These are phyloP conservation scores for Itoplectis maculator DNA, from an alignment of 2,888 invertebrate species.

Conservation along the genomic window DNA sequence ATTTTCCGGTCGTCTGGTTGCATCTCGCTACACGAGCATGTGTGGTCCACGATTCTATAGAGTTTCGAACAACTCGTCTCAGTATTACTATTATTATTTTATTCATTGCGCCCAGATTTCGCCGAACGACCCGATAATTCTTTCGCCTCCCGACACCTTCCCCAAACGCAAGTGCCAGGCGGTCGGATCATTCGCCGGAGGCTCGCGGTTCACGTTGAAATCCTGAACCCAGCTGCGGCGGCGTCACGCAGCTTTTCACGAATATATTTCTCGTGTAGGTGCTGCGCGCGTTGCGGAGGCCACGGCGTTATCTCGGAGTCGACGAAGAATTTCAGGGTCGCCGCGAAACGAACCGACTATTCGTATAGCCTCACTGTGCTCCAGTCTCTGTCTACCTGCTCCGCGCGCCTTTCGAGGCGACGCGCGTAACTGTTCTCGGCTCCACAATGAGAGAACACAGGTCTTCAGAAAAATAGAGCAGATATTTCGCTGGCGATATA, in stretches of 20 bases:
- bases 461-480: constrained; percentile 60
- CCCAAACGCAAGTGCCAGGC: constrained; percentile 11
- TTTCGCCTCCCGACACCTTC: constrained; percentile 15
- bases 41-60: too few relatives aligned
- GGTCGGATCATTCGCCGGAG: constrained; percentile 12
- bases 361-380: too few relatives aligned
- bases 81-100: too few relatives aligned
- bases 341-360: constrained; percentile 24
- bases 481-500: constrained; percentile 43
- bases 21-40: too few relatives aligned
- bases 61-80: too few relatives aligned
- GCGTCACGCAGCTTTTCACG: constrained; percentile 37
- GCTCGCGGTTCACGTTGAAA: constrained; percentile 17
- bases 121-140: constrained; percentile 27
- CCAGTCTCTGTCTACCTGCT: constrained; percentile 37
- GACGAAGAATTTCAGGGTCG: constrained; percentile 45
- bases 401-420: constrained; percentile 4
- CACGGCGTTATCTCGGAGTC: constrained; percentile 45
- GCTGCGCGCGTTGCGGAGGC: too few relatives aligned
- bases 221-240: constrained; percentile 37
- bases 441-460: constrained; percentile 51
- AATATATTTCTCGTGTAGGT: constrained; percentile 17
- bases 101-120: too few relatives aligned
- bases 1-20: constrained; percentile 56
- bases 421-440: constrained; percentile 22